A percentile compares a stretch with the other conserved stretches of the same genome.
Evolutionary conservation across 2,888 invertebrate species (phyloP).

Genomic region (Beris chalybata): DNA sequence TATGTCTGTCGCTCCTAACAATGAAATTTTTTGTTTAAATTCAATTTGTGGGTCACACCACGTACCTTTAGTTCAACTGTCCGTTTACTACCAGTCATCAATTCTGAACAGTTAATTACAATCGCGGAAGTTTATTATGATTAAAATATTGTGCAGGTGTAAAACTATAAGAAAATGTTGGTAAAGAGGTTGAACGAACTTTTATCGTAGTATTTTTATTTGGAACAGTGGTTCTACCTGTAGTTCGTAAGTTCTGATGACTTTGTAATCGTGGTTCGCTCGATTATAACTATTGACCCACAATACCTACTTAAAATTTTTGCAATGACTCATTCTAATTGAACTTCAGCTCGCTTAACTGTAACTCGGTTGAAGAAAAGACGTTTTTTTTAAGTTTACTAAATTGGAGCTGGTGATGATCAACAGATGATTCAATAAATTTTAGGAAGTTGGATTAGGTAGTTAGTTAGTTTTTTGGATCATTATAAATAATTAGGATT

Average conservation of each 20-base stretch:
- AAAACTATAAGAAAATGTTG: background rate
- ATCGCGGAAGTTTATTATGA: conserved; percentile 1
- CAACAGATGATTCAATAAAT: no score
- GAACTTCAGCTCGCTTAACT: no score
- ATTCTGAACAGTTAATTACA: background rate
- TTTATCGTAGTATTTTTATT: background rate
- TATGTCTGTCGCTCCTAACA: background rate
- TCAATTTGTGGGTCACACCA: conserved; percentile 2
- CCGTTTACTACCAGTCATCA: background rate
- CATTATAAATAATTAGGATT: no score
- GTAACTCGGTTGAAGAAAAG: no score
- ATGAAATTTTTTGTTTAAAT: background rate
- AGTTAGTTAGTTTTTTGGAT: no score
- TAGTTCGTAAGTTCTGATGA: no score
- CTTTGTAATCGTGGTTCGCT: no score
- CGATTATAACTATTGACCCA: background rate
- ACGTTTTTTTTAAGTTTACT: no score
- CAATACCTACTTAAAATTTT: background rate
- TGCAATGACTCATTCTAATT: no score
- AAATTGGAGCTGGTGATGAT: no score
- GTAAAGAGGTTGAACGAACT: conserved; percentile 4
- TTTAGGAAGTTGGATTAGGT: no score
- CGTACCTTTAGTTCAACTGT: background rate
- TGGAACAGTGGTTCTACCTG: background rate
- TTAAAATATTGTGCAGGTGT: conserved; percentile 9